Percentiles rank a stretch among this genome's conserved stretches.
Evolutionary conservation across 2,113 vertebrate genomes (phyloP).

Genomic region (Cricetomys ansorgei): DNA sequence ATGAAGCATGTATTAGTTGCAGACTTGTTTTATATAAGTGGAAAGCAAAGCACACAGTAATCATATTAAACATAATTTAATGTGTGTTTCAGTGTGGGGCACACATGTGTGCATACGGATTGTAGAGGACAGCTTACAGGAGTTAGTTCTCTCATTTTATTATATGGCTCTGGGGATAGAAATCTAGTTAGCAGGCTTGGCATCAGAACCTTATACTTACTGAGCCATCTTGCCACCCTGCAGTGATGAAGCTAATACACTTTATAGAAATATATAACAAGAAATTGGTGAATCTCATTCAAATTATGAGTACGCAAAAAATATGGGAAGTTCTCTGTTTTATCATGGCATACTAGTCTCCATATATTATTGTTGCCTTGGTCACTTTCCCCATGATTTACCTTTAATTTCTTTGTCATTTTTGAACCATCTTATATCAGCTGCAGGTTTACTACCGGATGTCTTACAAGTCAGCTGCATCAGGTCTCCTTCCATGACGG

Average conservation of each 20-base stretch:
- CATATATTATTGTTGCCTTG: not conserved
- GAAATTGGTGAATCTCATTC: not conserved
- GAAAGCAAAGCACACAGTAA: not conserved
- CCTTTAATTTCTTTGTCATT: constrained; percentile 99
- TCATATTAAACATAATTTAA: not conserved
- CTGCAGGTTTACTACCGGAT: constrained; percentile 97
- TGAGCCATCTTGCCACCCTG: not conserved
- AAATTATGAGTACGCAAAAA: constrained; percentile 42
- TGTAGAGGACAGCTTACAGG: not conserved
- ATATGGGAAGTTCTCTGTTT: not conserved
- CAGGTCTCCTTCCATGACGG: constrained; percentile 94
- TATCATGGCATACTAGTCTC: not conserved
- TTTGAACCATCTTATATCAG: constrained; percentile 97
- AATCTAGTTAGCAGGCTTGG: not conserved
- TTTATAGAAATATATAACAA: not conserved
- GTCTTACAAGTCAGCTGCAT: constrained; percentile 97
- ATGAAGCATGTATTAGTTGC: not conserved
- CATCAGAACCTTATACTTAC: no score
- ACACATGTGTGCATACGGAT: no score
- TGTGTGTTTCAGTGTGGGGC: not conserved
- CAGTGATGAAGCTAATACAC: not conserved
- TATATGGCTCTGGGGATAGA: not conserved
- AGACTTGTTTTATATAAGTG: not conserved
- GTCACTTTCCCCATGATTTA: constrained; percentile 76
- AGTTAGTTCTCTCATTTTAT: not conserved